Percentiles rank a stretch among this genome's conserved stretches.
Evolutionary conservation across 2,113 vertebrate genomes (phyloP).

Genomic region (Sander lucioperca): DNA sequence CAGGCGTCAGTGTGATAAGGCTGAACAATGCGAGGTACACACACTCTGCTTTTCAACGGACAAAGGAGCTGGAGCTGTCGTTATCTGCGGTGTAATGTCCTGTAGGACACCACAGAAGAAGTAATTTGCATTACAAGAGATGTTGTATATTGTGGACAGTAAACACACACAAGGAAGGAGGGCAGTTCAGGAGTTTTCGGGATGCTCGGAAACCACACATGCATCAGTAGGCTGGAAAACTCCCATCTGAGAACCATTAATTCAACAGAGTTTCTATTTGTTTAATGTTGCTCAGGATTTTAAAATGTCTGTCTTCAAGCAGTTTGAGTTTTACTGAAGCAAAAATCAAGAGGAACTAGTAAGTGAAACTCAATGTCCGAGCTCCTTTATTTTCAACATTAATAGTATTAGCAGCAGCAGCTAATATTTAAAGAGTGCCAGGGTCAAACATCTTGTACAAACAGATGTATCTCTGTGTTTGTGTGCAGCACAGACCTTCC

Average conservation of each 20-base stretch:
- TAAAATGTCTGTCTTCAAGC: neutral
- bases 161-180: conserved; percentile 31
- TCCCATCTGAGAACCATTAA: neutral
- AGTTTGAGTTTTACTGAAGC: neutral
- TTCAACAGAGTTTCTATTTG: neutral
- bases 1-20: conserved; percentile 55
- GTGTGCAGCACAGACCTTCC: neutral
- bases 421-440: neutral
- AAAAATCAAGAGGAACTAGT: neutral
- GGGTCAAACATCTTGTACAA: neutral
- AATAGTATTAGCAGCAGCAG: neutral
- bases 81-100: conserved; percentile 68
- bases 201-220: neutral
- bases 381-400: neutral
- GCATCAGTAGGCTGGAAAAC: neutral
- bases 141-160: conserved; percentile 64
- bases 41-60: conserved; percentile 39
- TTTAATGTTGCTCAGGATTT: neutral
- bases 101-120: conserved; percentile 69
- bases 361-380: too few species aligned
- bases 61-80: conserved; percentile 37
- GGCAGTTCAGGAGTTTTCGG: conserved; percentile 1
- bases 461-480: neutral
- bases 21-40: conserved; percentile 27
- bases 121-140: conserved; percentile 80